These are phyloP conservation scores for Psix sp. DNA, from an alignment of 1,140 invertebrate genomes.

Conservation along the genomic window DNA sequence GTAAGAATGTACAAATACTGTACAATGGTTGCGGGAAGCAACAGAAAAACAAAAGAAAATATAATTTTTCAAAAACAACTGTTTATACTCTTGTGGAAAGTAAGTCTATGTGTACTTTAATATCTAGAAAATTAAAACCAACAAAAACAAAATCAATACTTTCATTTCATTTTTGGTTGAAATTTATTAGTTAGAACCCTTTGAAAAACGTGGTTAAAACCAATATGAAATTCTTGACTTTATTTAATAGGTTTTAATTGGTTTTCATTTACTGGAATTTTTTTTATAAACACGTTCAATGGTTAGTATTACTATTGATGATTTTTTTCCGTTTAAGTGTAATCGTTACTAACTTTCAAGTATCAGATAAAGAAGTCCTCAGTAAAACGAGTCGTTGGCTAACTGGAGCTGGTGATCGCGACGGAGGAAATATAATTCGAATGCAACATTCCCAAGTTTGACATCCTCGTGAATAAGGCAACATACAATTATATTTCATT, in stretches of 20 bases:
- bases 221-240: no score
- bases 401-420: background rate
- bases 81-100: constrained; percentile 9
- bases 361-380: constrained; percentile 2
- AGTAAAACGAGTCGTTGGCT: constrained; percentile 9
- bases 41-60: constrained; percentile 1
- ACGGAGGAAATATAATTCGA: background rate
- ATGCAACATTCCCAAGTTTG: no score
- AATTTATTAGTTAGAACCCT: no score
- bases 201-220: no score
- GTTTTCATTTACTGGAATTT: background rate
- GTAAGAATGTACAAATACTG: background rate
- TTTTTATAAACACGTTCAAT: background rate
- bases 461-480: background rate
- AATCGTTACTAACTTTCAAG: background rate
- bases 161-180: no score
- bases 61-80: constrained; percentile 9
- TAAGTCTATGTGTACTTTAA: constrained; percentile 1
- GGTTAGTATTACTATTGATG: constrained; percentile 1
- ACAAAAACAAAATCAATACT: background rate
- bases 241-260: no score
- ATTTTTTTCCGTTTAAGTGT: constrained; percentile 2
- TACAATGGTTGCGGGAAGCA: constrained; percentile 5
- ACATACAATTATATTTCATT: background rate
- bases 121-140: background rate